phyloP scores from a whole-genome alignment of 2,113 vertebrate species.

The Procavia capensis region DNA sequence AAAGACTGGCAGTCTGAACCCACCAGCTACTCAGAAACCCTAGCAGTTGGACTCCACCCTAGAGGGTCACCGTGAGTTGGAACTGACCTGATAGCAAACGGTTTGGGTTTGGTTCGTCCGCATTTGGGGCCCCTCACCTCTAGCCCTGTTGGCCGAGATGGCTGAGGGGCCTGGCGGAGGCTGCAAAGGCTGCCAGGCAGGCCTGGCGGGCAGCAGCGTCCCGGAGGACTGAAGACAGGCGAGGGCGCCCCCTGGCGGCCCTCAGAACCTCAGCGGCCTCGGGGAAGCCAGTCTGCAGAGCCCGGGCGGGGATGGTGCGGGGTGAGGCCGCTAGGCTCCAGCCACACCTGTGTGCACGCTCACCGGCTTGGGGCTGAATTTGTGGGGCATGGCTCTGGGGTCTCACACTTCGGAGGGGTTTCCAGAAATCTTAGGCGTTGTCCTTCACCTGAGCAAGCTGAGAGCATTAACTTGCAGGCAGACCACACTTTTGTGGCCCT shows the following conservation, averaged over 20 bases:
- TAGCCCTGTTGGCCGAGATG: not conserved
- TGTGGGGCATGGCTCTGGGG: not conserved
- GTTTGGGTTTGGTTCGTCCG: not conserved
- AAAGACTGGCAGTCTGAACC: no score
- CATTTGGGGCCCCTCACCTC: not conserved
- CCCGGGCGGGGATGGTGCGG: not conserved
- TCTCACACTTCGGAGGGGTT: not conserved
- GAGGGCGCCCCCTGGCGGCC: not conserved
- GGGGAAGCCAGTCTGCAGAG: not conserved
- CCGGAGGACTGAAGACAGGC: not conserved
- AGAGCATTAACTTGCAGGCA: not conserved
- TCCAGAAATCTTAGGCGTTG: not conserved
- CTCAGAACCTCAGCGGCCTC: not conserved
- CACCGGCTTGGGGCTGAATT: not conserved
- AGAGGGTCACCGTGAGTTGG: no score
- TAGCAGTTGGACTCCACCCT: no score
- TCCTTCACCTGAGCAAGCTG: not conserved
- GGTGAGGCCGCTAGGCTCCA: not conserved
- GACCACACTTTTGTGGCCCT: not conserved
- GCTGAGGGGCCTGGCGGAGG: no score
- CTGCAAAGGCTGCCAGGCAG: rapidly evolving
- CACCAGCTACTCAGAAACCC: no score
- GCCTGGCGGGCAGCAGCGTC: not conserved
- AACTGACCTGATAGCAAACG: no score
- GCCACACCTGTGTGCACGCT: not conserved